Percentiles rank a stretch among this genome's conserved stretches.
Conservation (phyloP, 53 echinoderm and acorn worm genomes). For the Patiria pectinifera region DNA sequence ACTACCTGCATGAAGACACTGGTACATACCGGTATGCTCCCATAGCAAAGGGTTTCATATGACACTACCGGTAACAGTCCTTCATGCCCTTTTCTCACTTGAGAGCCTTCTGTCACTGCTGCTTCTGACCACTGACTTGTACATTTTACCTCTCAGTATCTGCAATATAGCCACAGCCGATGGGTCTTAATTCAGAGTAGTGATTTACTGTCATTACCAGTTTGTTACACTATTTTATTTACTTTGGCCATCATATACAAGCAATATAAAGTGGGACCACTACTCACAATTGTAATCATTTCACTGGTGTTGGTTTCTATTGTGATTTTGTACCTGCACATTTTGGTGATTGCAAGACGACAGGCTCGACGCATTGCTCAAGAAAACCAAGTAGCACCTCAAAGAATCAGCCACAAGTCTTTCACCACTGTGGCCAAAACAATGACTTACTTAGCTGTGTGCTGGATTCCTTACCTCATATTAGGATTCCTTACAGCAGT, state of each 20-base stretch:
- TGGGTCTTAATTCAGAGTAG: background rate
- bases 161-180: background rate
- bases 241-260: background rate
- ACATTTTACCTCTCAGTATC: slow-evolving; percentile 4
- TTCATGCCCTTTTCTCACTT: background rate
- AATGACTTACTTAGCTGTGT: background rate
- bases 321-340: slow-evolving; percentile 10
- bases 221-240: no score
- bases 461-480: background rate
- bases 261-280: background rate
- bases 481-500: no score
- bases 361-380: slow-evolving; percentile 23
- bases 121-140: slow-evolving; percentile 18
- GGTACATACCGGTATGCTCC: background rate
- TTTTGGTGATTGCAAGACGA: background rate
- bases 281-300: background rate
- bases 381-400: background rate
- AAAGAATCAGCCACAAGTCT: background rate
- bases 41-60: background rate
- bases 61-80: no score
- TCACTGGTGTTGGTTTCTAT: background rate
- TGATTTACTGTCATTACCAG: background rate
- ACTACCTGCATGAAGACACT: background rate
- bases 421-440: background rate
- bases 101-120: background rate